Base-by-base conservation (phyloP, 23 tunicate species). In the Styela clava region DNA sequence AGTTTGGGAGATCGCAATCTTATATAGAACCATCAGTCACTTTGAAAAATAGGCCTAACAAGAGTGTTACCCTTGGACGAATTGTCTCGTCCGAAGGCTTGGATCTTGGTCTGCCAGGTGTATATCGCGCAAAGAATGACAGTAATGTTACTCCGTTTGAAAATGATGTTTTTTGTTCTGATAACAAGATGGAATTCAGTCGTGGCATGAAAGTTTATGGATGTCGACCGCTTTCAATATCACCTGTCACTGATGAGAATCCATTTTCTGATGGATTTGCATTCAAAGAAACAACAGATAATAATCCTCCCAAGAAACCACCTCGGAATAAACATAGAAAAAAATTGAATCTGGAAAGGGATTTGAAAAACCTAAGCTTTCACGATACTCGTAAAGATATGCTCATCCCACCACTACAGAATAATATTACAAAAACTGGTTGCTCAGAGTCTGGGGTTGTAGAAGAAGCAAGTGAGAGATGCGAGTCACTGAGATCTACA, bases 71-170 rank as follows among this genome's bases (percentile, higher is more conserved):
- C 16, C 31, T 67, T 29, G 71, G 63, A 18, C 72, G 61, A 74
- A 62, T 69, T 7, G 29, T 83, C n/a, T 83, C 86, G 7, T 83
- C 86, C 12, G 86, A 73, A 27, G 86, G 86, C 7, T 44, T 83
- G 19, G 86, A 83, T 32, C 72, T 83, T 12, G 86, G 86, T 31
- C 62, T 76, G 35, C 86, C 86, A 20, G 86, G 86, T 24, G 68
- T 69, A 33, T 83, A 83, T 76, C 25, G 86, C 18, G 31, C 72
- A 2, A 52, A 65, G 2, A 28, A 27, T 51, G 85, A 83, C 1
- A 21, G 18, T 61, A 24, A 27, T 67, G 31, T 16, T 25, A 67
- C 16, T 67, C 31, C 31, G 31, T 16, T 29, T 67, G 71, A 18
- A 0, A 16, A 67, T 1, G 31, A 25, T 16, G 21, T 25, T 29